Evolutionary conservation across 2,888 invertebrate species (phyloP).

Genomic region (Drosophila birchii): DNA sequence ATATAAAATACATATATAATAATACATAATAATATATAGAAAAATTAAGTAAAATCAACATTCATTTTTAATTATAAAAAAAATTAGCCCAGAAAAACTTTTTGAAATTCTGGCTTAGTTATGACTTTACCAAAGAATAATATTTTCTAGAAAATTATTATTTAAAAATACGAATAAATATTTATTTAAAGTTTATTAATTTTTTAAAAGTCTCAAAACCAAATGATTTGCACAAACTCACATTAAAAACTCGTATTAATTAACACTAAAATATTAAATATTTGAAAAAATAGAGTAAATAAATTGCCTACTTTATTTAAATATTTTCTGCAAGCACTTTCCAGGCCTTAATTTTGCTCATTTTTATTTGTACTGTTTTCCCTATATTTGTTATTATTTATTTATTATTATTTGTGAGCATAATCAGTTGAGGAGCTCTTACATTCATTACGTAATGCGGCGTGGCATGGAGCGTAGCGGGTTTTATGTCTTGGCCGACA

Average conservation of each 20-base stretch:
- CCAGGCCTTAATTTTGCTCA: neutral
- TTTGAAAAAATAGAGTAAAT: neutral
- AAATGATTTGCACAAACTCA: too few species aligned
- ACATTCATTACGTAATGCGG: conserved; percentile 73
- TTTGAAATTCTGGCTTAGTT: neutral
- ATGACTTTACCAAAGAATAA: too few species aligned
- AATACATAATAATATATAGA: neutral
- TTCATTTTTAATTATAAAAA: too few species aligned
- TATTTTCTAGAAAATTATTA: too few species aligned
- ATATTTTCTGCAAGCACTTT: neutral
- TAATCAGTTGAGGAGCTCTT: conserved; percentile 57
- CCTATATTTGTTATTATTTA: conserved; percentile 46
- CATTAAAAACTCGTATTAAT: neutral
- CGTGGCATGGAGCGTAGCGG: conserved; percentile 26
- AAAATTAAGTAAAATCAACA: neutral
- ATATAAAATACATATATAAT: too few species aligned
- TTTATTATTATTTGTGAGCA: conserved; percentile 52
- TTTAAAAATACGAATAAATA: too few species aligned
- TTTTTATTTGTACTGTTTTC: conserved; percentile 1
- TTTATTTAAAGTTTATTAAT: too few species aligned
- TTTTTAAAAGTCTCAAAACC: too few species aligned
- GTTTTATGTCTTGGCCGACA: conserved; percentile 57
- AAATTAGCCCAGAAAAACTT: too few species aligned
- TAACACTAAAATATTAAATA: neutral
- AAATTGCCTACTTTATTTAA: neutral